Base-by-base conservation (phyloP, 2,888 invertebrate genomes). In the Nomada ruficornis region DNA sequence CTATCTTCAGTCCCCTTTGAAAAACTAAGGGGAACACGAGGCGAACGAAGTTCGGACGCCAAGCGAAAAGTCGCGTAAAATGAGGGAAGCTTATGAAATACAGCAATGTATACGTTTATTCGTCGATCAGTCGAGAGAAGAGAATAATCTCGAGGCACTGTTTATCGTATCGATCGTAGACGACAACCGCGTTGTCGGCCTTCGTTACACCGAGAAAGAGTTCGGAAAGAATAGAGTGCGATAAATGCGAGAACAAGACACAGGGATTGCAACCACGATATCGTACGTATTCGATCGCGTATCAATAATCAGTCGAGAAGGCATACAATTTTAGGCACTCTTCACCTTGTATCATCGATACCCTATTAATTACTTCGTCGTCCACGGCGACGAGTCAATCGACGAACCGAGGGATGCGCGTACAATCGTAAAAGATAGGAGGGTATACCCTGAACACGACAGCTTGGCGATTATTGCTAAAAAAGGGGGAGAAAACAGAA, bases 281-380 rank as follows among this genome's bases (percentile, higher is more conserved):
- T 52, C 29, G 13, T 10, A n/a, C 44, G 59, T 20, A 57, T 76
- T 13, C 69, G 26, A 13, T 2, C 26, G 26, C 36, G 72, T 69
- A 57, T 77, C n/a, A 52, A 73, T 60, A 70, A 78, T 80, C 77
- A 77, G 81, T 82, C 82, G 73, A 83, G 73, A 83, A 81, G 82
- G 82, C 73, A 72, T 73, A 59, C 65, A 67, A 81, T 73, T 73
- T 79, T 83, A 81, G 81, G 82, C 82, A 82, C 82, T 82, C 82
- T 71, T 70, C 80, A 55, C 76, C 71, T 54, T 74, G 69, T 69
- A 60, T 69, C 36, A 68, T 20, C 69, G 73, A 69, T 74, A 69
- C 57, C 44, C 36, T 15, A 70, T 29, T 60, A 23, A 11, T 70
- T 50, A 55, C 26, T 65, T 54, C 36, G 42, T 50, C 29, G 57